Conservation (phyloP, 2,888 invertebrate species). For the Aphidoletes aphidimyza region DNA sequence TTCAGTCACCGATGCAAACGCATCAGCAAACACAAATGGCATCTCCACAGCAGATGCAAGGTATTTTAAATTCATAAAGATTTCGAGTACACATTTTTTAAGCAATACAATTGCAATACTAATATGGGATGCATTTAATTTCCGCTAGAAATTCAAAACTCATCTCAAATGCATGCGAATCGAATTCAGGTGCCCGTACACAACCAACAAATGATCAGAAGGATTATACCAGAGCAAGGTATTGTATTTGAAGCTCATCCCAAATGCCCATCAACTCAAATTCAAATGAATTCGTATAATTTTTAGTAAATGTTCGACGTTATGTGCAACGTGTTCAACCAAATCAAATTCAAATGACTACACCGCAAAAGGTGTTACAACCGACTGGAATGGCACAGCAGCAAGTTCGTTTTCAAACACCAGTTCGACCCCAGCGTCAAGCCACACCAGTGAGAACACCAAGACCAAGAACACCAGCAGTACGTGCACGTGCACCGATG, state of each 20-base stretch:
- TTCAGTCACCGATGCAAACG: not conserved
- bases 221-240: slow-evolving; percentile 55
- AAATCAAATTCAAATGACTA: slow-evolving; percentile 8
- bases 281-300: not conserved
- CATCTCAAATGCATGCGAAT: slow-evolving; percentile 1
- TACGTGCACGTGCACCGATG: slow-evolving; percentile 61
- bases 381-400: slow-evolving; percentile 56
- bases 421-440: too few relatives aligned
- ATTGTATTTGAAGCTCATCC: too few relatives aligned
- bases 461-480: not conserved
- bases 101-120: not conserved
- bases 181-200: slow-evolving; percentile 36
- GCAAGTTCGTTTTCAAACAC: slow-evolving; percentile 63
- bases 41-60: not conserved
- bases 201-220: slow-evolving; percentile 44
- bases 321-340: not conserved
- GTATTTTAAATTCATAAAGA: not conserved
- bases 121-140: too few relatives aligned
- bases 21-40: slow-evolving; percentile 16
- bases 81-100: not conserved
- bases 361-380: not conserved
- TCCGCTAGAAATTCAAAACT: not conserved
- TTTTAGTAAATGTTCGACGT: not conserved
- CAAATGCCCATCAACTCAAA: too few relatives aligned
- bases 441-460: not conserved